phyloP scores from a whole-genome alignment of 1,140 invertebrate species.

The Polypedilum vanderplanki region DNA sequence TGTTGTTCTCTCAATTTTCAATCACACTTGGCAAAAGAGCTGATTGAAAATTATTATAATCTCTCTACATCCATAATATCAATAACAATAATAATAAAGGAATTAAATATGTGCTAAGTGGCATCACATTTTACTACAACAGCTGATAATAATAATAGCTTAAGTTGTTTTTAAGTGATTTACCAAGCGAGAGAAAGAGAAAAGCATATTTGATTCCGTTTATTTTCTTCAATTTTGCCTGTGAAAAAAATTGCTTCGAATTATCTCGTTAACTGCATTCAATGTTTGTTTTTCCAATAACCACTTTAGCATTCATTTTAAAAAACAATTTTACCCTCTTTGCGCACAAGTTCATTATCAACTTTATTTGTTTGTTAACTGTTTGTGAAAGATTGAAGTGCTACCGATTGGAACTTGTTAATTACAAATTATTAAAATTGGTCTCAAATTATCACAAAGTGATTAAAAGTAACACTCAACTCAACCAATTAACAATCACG shows the following conservation, averaged over 20 bases:
- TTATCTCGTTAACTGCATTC: not conserved
- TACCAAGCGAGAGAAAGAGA: not conserved
- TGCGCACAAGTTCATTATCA: not conserved
- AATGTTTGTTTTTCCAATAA: not conserved
- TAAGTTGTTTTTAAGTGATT: not conserved
- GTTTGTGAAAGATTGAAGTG: no score
- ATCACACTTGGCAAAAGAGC: not conserved
- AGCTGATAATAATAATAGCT: not conserved
- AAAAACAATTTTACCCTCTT: not conserved
- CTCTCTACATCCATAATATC: not conserved
- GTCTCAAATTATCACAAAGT: no score
- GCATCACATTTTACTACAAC: not conserved
- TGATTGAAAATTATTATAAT: conserved; percentile 26
- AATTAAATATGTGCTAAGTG: conserved; percentile 25
- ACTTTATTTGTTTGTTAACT: not conserved
- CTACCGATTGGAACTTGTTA: no score
- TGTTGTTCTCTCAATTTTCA: not conserved
- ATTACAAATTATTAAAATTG: no score
- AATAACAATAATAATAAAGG: conserved; percentile 25
- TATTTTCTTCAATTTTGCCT: not conserved
- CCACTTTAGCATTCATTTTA: not conserved
- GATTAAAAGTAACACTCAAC: no score
- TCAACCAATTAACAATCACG: no score
- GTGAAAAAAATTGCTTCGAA: not conserved
- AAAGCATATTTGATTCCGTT: not conserved